Base-by-base conservation (phyloP, 2,888 invertebrate species). In the Pseudolycoriella hygida region DNA sequence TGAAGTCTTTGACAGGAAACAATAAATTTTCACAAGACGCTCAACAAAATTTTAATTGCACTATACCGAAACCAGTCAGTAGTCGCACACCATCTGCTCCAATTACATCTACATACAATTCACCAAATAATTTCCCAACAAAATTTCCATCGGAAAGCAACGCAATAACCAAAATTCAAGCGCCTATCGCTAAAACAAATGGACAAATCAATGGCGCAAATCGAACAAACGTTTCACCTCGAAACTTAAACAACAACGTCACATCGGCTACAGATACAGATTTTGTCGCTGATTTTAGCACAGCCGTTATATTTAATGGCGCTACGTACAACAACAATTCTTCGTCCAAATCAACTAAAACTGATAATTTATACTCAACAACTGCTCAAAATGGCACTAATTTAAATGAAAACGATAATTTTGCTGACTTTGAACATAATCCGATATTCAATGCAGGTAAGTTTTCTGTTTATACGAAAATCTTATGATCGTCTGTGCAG, bases 361-460 rank as follows among this genome's bases (percentile, higher is more conserved):
- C 54, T 31, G 41, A 38, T 38, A 43, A 30, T n/a, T 25, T 8
- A 25, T 2, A 31, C 12, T 37, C 55, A 14, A 14, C n/a, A 11
- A 30, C 30, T 4, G 34, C 34, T 14, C 34, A 34, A 34, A 54
- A 17, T 42, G 38, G 37, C 51, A 39, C 54, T 51, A 62, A 55
- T 60, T 58, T 45, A 53, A 57, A 12, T 54, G 60, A 61, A 46
- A 61, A 64, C 48, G 68, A 69, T 53, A 71, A 71, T 50, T 79
- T 80, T 60, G 80, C 82, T 45, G 74, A 80, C 63, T 80, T 80
- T 57, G 80, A 80, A 55, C 77, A 79, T 62, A 79, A 79, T 57
- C 74, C 77, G 49, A 73, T 76, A 52, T 80, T 77, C 56, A 73
- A 71, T 60, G 70, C 71, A 53, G 66, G 69, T 69, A 58, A 66